A percentile compares a stretch with the other conserved stretches of the same genome.
Evolutionary conservation across 2,888 invertebrate genomes (phyloP).

Genomic region (Sabatieria punctata): DNA sequence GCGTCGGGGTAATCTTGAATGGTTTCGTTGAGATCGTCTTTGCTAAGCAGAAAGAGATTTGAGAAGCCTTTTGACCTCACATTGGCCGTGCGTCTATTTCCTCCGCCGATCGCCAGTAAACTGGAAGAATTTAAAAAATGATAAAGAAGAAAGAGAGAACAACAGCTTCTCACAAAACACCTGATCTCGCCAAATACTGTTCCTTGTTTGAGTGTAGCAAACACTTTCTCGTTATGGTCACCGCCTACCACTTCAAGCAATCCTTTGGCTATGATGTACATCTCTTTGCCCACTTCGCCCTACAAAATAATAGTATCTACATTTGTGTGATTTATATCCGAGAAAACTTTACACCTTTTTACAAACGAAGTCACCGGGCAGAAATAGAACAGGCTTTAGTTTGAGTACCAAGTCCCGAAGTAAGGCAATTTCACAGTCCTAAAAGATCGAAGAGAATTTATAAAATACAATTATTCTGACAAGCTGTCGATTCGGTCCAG

Average conservation of each 20-base stretch:
- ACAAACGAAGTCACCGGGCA: slow-evolving; percentile 78
- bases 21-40: slow-evolving; percentile 68
- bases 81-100: slow-evolving; percentile 70
- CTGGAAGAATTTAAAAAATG: slow-evolving; percentile 34
- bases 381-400: slow-evolving; percentile 63
- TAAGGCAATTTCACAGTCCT: slow-evolving; percentile 44
- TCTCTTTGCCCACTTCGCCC: slow-evolving; percentile 84
- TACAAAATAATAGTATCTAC: slow-evolving; percentile 33
- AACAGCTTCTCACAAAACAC: slow-evolving; percentile 26
- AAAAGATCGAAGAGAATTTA: slow-evolving; percentile 10
- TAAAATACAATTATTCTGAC: too few relatives aligned
- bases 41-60: slow-evolving; percentile 72
- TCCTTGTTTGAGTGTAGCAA: slow-evolving; percentile 71
- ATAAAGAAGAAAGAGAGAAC: slow-evolving; percentile 29
- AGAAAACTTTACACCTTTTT: slow-evolving; percentile 54
- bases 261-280: slow-evolving; percentile 81
- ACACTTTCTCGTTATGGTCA: slow-evolving; percentile 50
- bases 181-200: slow-evolving; percentile 87
- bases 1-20: slow-evolving; percentile 77
- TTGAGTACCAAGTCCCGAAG: slow-evolving; percentile 74
- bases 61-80: slow-evolving; percentile 82
- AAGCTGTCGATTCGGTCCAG: too few relatives aligned
- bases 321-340: too few relatives aligned
- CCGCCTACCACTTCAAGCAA: slow-evolving; percentile 67
- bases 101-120: slow-evolving; percentile 62